Conservation (phyloP, 2,888 invertebrate genomes). For the Scaptomyza polygonia region DNA sequence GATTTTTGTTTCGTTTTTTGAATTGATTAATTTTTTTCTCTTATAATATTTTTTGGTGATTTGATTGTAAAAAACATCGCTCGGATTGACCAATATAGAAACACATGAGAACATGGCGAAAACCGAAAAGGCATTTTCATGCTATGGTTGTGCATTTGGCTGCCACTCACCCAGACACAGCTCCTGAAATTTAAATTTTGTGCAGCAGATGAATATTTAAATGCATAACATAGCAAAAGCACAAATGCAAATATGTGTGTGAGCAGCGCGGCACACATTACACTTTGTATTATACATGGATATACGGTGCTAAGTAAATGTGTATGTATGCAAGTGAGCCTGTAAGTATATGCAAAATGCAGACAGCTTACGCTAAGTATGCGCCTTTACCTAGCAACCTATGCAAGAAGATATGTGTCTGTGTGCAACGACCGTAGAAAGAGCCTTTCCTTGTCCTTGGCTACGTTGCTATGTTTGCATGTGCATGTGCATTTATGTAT, state of each 20-base stretch:
- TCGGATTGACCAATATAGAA: slow-evolving; percentile 38
- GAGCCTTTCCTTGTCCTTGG: slow-evolving; percentile 46
- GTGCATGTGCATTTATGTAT: not conserved
- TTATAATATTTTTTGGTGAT: slow-evolving; percentile 15
- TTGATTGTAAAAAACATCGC: slow-evolving; percentile 47
- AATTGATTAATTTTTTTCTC: slow-evolving; percentile 5
- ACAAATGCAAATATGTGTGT: slow-evolving; percentile 60
- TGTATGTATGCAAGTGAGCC: slow-evolving; percentile 3
- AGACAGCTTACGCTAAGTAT: slow-evolving; percentile 48
- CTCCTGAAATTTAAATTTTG: slow-evolving; percentile 68
- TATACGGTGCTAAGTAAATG: not conserved
- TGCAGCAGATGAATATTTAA: slow-evolving; percentile 74
- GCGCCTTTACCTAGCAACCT: slow-evolving; percentile 26
- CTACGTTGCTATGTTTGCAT: slow-evolving; percentile 1
- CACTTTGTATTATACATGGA: not conserved
- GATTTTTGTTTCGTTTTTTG: slow-evolving; percentile 6
- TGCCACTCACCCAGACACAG: slow-evolving; percentile 16
- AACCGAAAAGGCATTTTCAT: slow-evolving; percentile 33
- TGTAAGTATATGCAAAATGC: slow-evolving; percentile 45
- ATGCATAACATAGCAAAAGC: slow-evolving; percentile 69
- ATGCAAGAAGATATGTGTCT: not conserved
- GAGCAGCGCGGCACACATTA: not conserved
- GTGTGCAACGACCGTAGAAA: slow-evolving; percentile 11
- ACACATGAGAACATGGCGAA: slow-evolving; percentile 5
- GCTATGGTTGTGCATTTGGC: slow-evolving; percentile 44